Evolutionary conservation across 2,113 vertebrate species (phyloP).

Genomic region (Corvus cornix): DNA sequence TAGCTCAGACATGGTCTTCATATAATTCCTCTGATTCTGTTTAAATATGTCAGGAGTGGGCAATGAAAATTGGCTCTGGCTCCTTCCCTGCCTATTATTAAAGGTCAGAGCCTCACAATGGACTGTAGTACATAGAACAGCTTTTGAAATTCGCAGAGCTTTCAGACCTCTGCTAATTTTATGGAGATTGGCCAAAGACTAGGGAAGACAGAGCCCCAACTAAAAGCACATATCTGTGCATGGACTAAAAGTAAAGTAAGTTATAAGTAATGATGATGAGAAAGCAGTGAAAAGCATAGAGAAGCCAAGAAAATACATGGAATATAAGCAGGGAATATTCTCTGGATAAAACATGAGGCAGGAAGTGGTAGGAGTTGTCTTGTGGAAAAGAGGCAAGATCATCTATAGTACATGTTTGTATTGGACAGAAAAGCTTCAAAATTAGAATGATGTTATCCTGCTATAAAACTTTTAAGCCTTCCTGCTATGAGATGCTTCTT

Average conservation of each 20-base stretch:
- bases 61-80: slow-evolving; percentile 17
- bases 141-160: slow-evolving; percentile 48
- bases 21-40: not conserved
- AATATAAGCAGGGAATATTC: not conserved
- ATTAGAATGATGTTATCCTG: not conserved
- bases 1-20: not conserved
- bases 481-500: not conserved
- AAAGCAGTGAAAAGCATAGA: slow-evolving; percentile 9
- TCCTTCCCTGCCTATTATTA: slow-evolving; percentile 12
- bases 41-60: slow-evolving; percentile 23
- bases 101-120: slow-evolving; percentile 5
- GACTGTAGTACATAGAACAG: slow-evolving; percentile 23
- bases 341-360: not conserved
- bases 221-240: not conserved
- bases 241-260: not conserved
- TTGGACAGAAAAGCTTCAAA: slow-evolving; percentile 32
- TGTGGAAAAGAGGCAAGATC: not conserved
- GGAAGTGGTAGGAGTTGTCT: not conserved
- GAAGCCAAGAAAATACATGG: slow-evolving; percentile 9
- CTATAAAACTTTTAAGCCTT: slow-evolving; percentile 34
- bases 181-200: slow-evolving; percentile 16
- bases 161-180: slow-evolving; percentile 59
- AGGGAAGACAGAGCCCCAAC: not conserved
- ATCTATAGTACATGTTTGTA: slow-evolving; percentile 4
- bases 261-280: slow-evolving; percentile 29